These are phyloP conservation scores for Balaenoptera acutorostrata DNA, from an alignment of 2,113 vertebrate genomes.

Conservation along the genomic window DNA sequence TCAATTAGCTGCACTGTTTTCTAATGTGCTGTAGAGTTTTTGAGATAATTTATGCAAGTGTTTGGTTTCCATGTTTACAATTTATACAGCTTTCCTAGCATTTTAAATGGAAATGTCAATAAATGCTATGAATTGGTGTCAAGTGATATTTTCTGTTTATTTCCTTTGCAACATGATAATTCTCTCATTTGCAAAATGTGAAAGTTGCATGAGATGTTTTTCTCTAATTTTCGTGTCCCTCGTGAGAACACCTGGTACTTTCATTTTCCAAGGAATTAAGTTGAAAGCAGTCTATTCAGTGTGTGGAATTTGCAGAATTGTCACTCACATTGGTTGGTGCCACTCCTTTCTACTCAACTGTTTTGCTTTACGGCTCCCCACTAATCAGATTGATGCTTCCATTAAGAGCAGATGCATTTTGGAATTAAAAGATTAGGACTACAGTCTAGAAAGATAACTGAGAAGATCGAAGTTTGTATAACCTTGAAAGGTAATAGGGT, in stretches of 20 bases:
- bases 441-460: not conserved
- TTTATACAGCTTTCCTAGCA: constrained; percentile 76
- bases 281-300: not conserved
- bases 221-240: not conserved
- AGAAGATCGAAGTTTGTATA: not conserved
- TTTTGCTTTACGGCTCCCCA: not conserved
- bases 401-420: not conserved
- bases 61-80: constrained; percentile 77
- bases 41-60: constrained; percentile 74
- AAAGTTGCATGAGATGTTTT: not conserved
- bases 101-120: constrained; percentile 76
- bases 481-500: not conserved
- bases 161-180: not conserved
- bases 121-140: constrained; percentile 73
- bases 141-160: constrained; percentile 41
- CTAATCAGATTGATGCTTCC: not conserved
- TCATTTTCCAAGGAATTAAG: not conserved
- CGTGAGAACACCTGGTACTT: not conserved
- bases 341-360: not conserved
- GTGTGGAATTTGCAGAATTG: not conserved
- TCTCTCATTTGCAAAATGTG: not conserved
- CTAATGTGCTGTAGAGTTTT: constrained; percentile 75
- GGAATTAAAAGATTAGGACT: constrained; percentile 15
- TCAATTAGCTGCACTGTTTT: constrained; percentile 71
- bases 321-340: not conserved